Evolutionary conservation across 2,797 vertebrate species (phyloP), one percentile per base, ranked within the genome.

Genomic region (Leptatherina wallacei): DNA sequence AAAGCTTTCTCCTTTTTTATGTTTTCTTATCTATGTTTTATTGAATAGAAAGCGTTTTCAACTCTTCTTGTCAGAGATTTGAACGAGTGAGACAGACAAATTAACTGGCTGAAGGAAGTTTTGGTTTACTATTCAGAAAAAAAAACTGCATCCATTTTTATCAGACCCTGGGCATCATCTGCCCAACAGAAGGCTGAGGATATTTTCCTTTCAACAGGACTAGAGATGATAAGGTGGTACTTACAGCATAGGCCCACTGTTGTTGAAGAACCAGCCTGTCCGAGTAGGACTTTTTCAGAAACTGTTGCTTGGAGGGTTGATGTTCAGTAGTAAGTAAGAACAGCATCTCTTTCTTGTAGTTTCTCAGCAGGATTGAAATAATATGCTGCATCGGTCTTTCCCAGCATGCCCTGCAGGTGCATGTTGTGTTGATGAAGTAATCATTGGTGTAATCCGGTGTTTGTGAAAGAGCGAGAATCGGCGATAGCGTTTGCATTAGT

Each of bases 131-230:
- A 30, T 71, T 29, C 1, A 6, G 36, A 61, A 35, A 54, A 40
- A 40, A 62, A 69, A 78, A 67, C 11, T 49, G 38, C 51, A 1
- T 71, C 80, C 75, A 14, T 47, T 77, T 66, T 51, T 55, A 57
- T 78, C 65, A 57, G 86, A 90, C 87, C 52, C 79, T 86, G 84
- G 84, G 80, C 74, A 84, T 60, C 1, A 8, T 86, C 68, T 85
- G 81, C 74, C 74, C 69, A 78, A 59, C 73, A 75, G 84, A 81
- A 77, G 38, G 69, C 78, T 67, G 72, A 60, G 2, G 49, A 82
- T 70, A 47, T 69, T 73, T 70, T 65, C 57, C 51, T 59, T 65
- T 24, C n/a, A 77, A 56, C 55, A 49, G 64, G 62, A 32, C 24
- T n/a, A 58, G 61, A 71, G 65, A 69, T 36, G 44, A 38, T 32